phyloP scores from a whole-genome alignment of 2,888 invertebrate genomes.

The Macaria notata region DNA sequence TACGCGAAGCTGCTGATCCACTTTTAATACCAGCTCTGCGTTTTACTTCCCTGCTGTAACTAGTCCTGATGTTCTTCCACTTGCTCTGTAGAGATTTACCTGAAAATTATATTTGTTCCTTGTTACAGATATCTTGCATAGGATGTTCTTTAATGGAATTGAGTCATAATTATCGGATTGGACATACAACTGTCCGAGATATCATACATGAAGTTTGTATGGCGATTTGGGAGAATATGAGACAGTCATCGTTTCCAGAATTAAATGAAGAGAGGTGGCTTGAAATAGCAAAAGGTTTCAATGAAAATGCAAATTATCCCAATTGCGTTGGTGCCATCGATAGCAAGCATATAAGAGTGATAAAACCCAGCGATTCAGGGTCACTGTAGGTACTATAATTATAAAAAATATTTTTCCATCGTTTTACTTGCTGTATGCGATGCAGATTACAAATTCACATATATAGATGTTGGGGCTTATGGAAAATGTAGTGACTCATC shows the following conservation, averaged over 20 bases:
- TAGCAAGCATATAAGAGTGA: slow-evolving; percentile 30
- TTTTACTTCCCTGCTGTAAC: slow-evolving; percentile 32
- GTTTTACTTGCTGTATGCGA: slow-evolving; percentile 37
- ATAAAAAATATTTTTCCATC: slow-evolving; percentile 38
- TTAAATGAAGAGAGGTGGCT: slow-evolving; percentile 36
- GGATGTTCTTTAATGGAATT: slow-evolving; percentile 35
- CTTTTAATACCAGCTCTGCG: slow-evolving; percentile 38
- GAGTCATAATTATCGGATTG: slow-evolving; percentile 36
- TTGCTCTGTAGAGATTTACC: slow-evolving; percentile 37
- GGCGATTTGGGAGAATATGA: slow-evolving; percentile 34
- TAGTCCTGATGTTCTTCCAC: slow-evolving; percentile 38
- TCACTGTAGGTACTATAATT: slow-evolving; percentile 36
- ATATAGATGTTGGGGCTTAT: slow-evolving; percentile 29
- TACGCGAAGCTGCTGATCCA: slow-evolving; percentile 39
- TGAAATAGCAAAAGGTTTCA: slow-evolving; percentile 36
- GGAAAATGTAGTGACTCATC: slow-evolving; percentile 31
- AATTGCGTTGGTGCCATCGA: slow-evolving; percentile 20
- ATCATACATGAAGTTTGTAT: slow-evolving; percentile 39
- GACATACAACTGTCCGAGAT: slow-evolving; percentile 37
- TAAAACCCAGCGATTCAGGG: slow-evolving; percentile 30
- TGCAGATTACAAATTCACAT: slow-evolving; percentile 37
- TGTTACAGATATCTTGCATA: slow-evolving; percentile 33
- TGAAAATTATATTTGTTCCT: slow-evolving; percentile 38
- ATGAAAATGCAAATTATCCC: slow-evolving; percentile 19
- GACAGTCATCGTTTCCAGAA: slow-evolving; percentile 32